phyloP scores from a whole-genome alignment of 2,888 invertebrate species.

The Seira sanloemensis region DNA sequence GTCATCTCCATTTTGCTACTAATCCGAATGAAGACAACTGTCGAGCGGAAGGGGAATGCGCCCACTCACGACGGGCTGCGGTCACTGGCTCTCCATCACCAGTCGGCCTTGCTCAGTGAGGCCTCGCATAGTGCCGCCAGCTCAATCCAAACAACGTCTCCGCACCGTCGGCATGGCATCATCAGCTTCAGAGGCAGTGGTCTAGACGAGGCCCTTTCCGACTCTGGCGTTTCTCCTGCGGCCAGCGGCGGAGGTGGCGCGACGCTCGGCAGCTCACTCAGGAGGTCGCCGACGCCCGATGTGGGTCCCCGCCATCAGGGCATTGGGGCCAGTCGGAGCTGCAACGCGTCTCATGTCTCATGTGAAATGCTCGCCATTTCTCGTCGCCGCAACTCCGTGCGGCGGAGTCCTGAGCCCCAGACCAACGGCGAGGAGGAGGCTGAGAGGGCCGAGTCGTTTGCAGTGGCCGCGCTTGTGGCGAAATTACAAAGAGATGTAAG shows the following conservation, averaged over 20 bases:
- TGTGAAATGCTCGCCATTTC: conserved; percentile 37
- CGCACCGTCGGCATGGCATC: background rate
- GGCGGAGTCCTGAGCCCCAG: conserved; percentile 8
- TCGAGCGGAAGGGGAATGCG: conserved; percentile 41
- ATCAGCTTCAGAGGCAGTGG: background rate
- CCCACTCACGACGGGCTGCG: conserved; percentile 54
- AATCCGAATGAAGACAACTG: conserved; percentile 13
- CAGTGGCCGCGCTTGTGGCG: conserved; percentile 41
- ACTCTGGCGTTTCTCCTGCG: background rate
- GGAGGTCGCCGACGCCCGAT: conserved; percentile 53
- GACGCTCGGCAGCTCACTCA: background rate
- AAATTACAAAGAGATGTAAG: conserved; percentile 50
- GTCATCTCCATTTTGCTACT: background rate
- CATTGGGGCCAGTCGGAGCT: background rate
- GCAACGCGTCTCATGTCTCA: conserved; percentile 1
- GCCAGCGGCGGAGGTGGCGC: background rate
- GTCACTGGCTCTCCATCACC: conserved; percentile 58
- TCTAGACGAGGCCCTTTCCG: background rate
- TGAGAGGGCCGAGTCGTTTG: conserved; percentile 33
- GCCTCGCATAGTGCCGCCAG: conserved; percentile 3
- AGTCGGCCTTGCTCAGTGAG: conserved; percentile 49
- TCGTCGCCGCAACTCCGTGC: conserved; percentile 27
- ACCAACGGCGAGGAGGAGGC: conserved; percentile 36
- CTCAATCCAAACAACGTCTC: conserved; percentile 14
- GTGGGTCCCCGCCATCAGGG: conserved; percentile 14